Conservation (phyloP, 2,888 invertebrate species). For the Girardia tigrina region DNA sequence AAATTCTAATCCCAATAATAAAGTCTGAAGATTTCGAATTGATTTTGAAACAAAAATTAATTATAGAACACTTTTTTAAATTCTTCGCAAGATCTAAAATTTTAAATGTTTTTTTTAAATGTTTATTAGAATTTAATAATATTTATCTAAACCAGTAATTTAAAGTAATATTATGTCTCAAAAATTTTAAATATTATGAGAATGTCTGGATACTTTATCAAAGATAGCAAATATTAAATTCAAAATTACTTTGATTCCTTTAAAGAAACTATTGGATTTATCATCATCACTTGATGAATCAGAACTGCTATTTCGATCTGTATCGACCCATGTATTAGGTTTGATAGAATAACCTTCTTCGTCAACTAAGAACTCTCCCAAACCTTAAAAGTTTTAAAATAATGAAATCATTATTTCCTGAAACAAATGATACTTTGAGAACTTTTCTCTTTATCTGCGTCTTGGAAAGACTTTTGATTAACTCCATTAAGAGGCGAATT, state of each 20-base stretch:
- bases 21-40: no score
- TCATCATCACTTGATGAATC: background rate
- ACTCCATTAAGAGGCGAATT: background rate
- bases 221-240: no score
- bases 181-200: no score
- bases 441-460: background rate
- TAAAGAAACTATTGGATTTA: background rate
- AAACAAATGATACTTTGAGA: background rate
- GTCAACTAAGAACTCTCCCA: background rate
- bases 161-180: no score
- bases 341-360: background rate
- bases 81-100: no score
- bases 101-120: no score
- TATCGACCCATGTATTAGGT: background rate
- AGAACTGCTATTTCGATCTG: background rate
- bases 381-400: background rate
- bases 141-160: no score
- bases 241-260: background rate
- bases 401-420: background rate
- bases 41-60: no score
- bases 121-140: no score
- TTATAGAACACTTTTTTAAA: no score
- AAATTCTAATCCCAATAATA: no score
- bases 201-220: no score
- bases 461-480: background rate